These are phyloP conservation scores for Porphyrio hochstetteri DNA, from an alignment of 2,113 vertebrate species.

Conservation along the genomic window DNA sequence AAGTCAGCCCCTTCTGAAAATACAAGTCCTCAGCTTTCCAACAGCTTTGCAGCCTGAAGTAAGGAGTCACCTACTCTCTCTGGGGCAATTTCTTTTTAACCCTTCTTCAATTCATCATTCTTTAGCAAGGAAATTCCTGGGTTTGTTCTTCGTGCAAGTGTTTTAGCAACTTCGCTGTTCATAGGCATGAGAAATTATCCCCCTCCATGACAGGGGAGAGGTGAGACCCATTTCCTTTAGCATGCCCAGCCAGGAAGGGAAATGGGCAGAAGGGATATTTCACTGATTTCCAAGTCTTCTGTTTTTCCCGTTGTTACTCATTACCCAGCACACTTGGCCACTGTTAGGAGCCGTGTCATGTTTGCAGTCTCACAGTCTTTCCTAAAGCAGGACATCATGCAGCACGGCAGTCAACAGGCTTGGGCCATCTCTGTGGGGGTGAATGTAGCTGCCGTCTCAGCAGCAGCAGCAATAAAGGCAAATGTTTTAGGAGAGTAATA, in stretches of 20 bases:
- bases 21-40: background rate
- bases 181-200: background rate
- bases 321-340: background rate
- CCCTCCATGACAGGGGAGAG: accelerated
- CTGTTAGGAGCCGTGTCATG: background rate
- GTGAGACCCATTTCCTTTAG: background rate
- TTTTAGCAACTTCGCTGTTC: background rate
- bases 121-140: background rate
- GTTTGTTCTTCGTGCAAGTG: background rate
- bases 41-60: background rate
- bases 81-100: background rate
- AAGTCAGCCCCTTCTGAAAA: background rate
- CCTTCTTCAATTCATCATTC: background rate
- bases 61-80: background rate
- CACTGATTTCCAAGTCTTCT: background rate
- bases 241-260: background rate
- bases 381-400: background rate
- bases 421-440: background rate
- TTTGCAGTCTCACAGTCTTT: background rate
- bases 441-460: background rate
- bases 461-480: background rate
- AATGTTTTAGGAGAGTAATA: background rate
- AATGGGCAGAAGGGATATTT: background rate
- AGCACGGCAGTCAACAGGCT: background rate
- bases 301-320: background rate